phyloP scores from a whole-genome alignment of 2,888 invertebrate genomes.

The Drosophila leonis region DNA sequence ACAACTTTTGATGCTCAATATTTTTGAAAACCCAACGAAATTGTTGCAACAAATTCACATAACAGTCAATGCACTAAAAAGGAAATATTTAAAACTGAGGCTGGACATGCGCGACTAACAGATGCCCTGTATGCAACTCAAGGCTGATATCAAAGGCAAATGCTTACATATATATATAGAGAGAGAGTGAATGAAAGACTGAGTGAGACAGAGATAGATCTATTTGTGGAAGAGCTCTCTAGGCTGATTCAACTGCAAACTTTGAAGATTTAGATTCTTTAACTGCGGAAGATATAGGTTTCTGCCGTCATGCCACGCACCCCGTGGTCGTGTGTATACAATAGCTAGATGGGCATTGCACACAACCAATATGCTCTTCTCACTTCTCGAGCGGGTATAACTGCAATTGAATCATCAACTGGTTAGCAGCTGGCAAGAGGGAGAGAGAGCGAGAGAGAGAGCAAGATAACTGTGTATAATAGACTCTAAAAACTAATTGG shows the following conservation, averaged over 20 bases:
- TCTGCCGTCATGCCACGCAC: not conserved
- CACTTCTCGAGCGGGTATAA: not conserved
- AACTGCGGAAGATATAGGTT: not conserved
- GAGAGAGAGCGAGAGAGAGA: not conserved
- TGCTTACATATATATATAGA: not conserved
- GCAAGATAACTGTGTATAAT: not conserved
- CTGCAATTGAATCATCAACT: not conserved
- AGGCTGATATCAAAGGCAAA: not conserved
- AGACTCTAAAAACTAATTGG: not conserved
- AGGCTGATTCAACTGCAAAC: not conserved
- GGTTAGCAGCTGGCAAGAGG: not conserved
- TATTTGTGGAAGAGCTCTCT: not conserved
- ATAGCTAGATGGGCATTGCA: not conserved
- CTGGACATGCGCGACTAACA: not conserved
- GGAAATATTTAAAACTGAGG: constrained; percentile 4
- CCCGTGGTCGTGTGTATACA: not conserved
- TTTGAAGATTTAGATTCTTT: not conserved
- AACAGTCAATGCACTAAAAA: constrained; percentile 31
- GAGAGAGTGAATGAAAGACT: not conserved
- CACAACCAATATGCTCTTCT: not conserved
- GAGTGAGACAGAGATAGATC: not conserved
- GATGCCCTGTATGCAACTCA: not conserved
- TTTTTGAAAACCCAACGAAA: constrained; percentile 68
- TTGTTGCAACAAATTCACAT: constrained; percentile 68
- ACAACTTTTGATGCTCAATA: constrained; percentile 71